Conservation (phyloP, 92 coral and sea anemone genomes). For the Parazoanthus atlanticus region DNA sequence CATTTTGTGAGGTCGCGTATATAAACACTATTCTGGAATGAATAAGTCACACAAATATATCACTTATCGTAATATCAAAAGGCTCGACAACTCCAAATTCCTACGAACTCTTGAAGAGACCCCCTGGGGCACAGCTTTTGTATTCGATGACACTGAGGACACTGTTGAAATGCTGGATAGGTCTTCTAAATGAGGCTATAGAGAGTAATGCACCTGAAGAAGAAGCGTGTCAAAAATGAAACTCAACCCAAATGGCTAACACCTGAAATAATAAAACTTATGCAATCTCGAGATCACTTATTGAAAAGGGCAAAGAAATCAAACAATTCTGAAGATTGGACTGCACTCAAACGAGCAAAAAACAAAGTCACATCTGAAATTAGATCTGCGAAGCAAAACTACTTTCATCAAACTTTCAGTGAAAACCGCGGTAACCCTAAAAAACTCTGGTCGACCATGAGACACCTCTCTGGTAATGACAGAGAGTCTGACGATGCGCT, state of each 20-base stretch:
- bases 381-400: not conserved
- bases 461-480: not conserved
- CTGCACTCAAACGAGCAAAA: not conserved
- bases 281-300: not conserved
- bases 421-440: slow-evolving; percentile 1
- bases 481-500: not conserved
- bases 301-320: not conserved
- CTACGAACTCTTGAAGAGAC: not conserved
- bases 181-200: slow-evolving; percentile 38
- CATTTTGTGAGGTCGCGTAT: not conserved
- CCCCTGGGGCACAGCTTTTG: slow-evolving; percentile 48
- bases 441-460: not conserved
- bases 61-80: slow-evolving; percentile 23
- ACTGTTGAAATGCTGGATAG: slow-evolving; percentile 30
- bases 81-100: slow-evolving; percentile 19
- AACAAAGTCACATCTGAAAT: not conserved
- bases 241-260: slow-evolving; percentile 4
- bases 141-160: slow-evolving; percentile 39
- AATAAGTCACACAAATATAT: slow-evolving; percentile 10
- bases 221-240: slow-evolving; percentile 38
- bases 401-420: not conserved
- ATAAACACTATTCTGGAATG: not conserved
- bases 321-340: not conserved
- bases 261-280: not conserved
- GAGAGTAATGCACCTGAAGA: slow-evolving; percentile 19